phyloP scores from a whole-genome alignment of 2,113 vertebrate genomes.

The Marmota flaviventris region DNA sequence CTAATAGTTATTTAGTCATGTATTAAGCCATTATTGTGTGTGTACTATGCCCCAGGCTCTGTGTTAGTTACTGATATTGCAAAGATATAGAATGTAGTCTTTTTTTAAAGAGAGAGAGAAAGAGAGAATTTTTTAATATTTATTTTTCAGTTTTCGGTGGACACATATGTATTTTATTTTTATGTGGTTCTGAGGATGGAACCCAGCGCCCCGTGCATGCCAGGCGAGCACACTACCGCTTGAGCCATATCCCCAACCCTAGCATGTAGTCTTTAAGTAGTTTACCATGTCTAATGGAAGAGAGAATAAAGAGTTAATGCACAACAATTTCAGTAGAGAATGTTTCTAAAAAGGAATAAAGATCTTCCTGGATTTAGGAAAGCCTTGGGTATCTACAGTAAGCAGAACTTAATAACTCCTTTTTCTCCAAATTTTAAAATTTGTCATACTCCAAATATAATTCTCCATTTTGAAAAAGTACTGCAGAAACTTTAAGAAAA shows the following conservation, averaged over 20 bases:
- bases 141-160: too few relatives aligned
- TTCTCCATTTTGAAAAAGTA: not conserved
- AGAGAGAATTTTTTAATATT: too few relatives aligned
- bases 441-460: constrained; percentile 14
- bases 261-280: not conserved
- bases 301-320: not conserved
- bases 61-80: not conserved
- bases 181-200: too few relatives aligned
- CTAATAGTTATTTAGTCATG: not conserved
- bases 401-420: not conserved
- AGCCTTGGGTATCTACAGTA: not conserved
- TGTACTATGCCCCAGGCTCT: not conserved
- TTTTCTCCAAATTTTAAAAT: constrained; percentile 53
- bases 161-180: too few relatives aligned
- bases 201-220: too few relatives aligned
- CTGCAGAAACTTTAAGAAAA: not conserved
- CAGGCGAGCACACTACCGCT: too few relatives aligned
- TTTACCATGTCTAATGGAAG: not conserved
- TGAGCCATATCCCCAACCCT: too few relatives aligned
- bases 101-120: too few relatives aligned
- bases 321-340: not conserved
- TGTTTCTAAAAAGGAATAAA: not conserved
- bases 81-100: not conserved
- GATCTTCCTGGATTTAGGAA: not conserved
- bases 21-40: not conserved